Evolutionary conservation across 2,797 vertebrate species (phyloP), one percentile per base, ranked within the genome.

Genomic region (Staurois parvus): DNA sequence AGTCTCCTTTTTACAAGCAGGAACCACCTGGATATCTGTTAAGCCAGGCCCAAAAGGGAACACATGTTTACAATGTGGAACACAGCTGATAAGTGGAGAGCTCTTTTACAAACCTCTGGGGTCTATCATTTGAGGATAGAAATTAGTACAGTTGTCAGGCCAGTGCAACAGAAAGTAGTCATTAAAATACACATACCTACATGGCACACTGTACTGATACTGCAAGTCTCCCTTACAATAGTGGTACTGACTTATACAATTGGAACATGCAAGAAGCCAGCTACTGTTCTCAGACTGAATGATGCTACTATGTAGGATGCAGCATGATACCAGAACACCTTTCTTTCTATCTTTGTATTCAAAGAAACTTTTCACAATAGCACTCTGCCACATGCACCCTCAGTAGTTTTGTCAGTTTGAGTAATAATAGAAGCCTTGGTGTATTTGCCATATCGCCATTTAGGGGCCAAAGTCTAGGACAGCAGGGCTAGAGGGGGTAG

Each of bases 21-120:
- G 77, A 85, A 85, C 84, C 84, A 85, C 84, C 84, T 85, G 84
- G 77, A 79, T 74, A 85, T 85, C 76, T 80, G 76, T 80, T 74
- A 75, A 85, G 76, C 45, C 45, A 74, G 59, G 77, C 69, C 83
- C 69, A 79, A 85, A 85, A 80, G 73, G 70, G 77, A 79, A 80
- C 69, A 80, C 59, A 74, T 72, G 77, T 79, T 80, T 85, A 80
- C 76, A 85, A 68, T 7, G 70, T 85, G 59, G 84, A 80, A 85
- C 69, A 45, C 76, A 29, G 59, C 69, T 85, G 77, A 85, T 79
- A 85, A 74, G 69, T 80, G n/a, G 21, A 12, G 76, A 80, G 59
- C 70, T 67, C 76, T 79, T 84, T 79, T 72, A 68, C 37, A 68
- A 74, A 85, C 69, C 83, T 76, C 70, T 79, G 56, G 70, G 72